Percentiles rank a stretch among this genome's conserved stretches.
These are phyloP conservation scores for Triplophysa dalaica DNA, from an alignment of 2,113 vertebrate genomes.

Conservation along the genomic window DNA sequence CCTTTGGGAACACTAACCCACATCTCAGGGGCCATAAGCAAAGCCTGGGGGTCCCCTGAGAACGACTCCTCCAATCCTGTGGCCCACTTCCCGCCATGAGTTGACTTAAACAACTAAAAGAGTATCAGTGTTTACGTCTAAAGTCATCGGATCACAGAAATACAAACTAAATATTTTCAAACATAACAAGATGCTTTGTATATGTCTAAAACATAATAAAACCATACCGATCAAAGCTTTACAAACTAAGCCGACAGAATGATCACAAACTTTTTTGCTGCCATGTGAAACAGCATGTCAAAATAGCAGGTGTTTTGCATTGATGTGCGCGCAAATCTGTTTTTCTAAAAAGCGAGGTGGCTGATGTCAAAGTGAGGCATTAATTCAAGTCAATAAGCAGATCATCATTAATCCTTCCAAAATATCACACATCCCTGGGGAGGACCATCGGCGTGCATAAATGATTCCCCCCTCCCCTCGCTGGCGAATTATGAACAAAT, in stretches of 20 bases:
- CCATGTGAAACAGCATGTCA: neutral
- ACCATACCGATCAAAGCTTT: neutral
- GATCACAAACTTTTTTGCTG: slow-evolving; percentile 10
- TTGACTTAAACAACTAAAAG: slow-evolving; percentile 39
- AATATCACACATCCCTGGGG: slow-evolving; percentile 51
- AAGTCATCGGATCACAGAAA: slow-evolving; percentile 40
- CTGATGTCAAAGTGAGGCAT: slow-evolving; percentile 46
- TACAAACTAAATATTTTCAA: neutral
- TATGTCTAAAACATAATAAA: slow-evolving; percentile 1
- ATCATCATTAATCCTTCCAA: slow-evolving; percentile 58
- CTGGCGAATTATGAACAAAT: slow-evolving; percentile 46
- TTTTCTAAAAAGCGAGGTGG: slow-evolving; percentile 36
- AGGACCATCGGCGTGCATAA: slow-evolving; percentile 46
- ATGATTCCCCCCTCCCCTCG: slow-evolving; percentile 11
- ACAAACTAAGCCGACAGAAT: neutral
- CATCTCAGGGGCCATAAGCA: slow-evolving; percentile 39
- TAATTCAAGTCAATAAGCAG: slow-evolving; percentile 61
- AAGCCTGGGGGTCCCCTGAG: slow-evolving; percentile 31
- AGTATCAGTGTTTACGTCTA: slow-evolving; percentile 33
- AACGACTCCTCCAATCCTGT: slow-evolving; percentile 23
- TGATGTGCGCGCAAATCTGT: slow-evolving; percentile 12
- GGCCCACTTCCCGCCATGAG: slow-evolving; percentile 10
- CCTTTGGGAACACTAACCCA: slow-evolving; percentile 47
- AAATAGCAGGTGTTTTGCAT: slow-evolving; percentile 19
- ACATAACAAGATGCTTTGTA: neutral